phyloP scores from a whole-genome alignment of 2,888 invertebrate species.

The Pemphredon lugubris region DNA sequence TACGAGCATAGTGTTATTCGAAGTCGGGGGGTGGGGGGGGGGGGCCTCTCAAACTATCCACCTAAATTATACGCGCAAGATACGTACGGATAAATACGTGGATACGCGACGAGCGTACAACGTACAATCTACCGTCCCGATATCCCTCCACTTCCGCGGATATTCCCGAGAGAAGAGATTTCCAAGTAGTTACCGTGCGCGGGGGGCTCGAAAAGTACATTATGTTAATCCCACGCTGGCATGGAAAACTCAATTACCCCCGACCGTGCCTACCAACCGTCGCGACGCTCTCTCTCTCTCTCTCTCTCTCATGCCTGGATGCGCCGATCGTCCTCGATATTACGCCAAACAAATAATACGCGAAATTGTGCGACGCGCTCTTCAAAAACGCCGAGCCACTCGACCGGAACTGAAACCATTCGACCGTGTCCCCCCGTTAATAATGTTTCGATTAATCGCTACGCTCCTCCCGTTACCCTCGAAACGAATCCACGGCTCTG shows the following conservation, averaged over 20 bases:
- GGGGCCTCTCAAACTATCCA: conserved; percentile 14
- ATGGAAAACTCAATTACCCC: conserved; percentile 47
- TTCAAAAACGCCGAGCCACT: too few relatives aligned
- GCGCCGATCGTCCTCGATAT: too few relatives aligned
- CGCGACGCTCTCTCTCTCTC: conserved; percentile 1
- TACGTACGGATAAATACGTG: background rate
- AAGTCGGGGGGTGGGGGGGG: too few relatives aligned
- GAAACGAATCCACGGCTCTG: too few relatives aligned
- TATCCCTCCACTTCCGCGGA: conserved; percentile 21
- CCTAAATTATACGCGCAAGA: background rate
- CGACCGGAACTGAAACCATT: too few relatives aligned
- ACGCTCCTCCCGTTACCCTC: too few relatives aligned
- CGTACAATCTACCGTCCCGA: too few relatives aligned
- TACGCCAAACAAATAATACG: too few relatives aligned
- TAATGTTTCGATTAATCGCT: too few relatives aligned
- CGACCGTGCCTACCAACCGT: conserved; percentile 14
- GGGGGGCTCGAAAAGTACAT: conserved; percentile 48
- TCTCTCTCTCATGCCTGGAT: too few relatives aligned
- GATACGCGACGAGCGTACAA: conserved; percentile 7
- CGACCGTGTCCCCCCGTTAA: too few relatives aligned
- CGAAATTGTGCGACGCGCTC: too few relatives aligned
- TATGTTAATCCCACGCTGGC: conserved; percentile 48
- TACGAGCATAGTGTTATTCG: conserved; percentile 43
- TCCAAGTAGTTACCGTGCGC: conserved; percentile 50
- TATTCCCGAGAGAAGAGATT: conserved; percentile 41